Evolutionary conservation across 2,113 vertebrate species (phyloP).

Genomic region (Octodon degus): DNA sequence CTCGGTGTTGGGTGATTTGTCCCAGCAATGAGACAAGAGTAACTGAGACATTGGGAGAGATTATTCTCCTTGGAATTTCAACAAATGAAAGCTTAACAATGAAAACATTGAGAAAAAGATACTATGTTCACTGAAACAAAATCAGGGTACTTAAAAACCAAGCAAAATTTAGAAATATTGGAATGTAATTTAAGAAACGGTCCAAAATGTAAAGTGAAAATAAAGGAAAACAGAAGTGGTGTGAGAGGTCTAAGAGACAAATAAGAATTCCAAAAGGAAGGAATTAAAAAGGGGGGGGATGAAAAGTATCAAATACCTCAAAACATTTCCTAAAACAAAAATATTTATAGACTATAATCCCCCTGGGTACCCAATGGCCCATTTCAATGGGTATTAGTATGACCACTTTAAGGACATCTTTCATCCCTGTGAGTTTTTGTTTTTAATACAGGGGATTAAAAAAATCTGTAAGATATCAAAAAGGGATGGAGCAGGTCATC

Average conservation of each 20-base stretch:
- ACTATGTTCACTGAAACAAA: neutral
- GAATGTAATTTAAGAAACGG: neutral
- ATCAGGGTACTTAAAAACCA: slow-evolving; percentile 35
- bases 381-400: neutral
- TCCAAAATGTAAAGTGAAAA: neutral
- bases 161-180: neutral
- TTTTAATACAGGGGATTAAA: neutral
- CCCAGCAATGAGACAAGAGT: too few species aligned
- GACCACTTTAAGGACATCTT: neutral
- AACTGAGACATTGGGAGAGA: too few species aligned
- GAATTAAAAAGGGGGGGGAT: neutral
- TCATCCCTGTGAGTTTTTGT: neutral
- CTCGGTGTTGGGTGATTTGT: too few species aligned
- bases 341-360: neutral
- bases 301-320: neutral
- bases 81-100: neutral
- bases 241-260: neutral
- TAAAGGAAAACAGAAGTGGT: neutral
- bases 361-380: neutral
- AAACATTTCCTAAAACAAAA: neutral
- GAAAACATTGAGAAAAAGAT: slow-evolving; percentile 20
- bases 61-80: neutral
- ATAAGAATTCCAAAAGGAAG: slow-evolving; percentile 16
- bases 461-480: neutral
- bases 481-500: neutral